Evolutionary conservation across 2,888 invertebrate genomes (phyloP), one percentile per base, ranked within the genome.

Genomic region (Ochropacha duplaris): DNA sequence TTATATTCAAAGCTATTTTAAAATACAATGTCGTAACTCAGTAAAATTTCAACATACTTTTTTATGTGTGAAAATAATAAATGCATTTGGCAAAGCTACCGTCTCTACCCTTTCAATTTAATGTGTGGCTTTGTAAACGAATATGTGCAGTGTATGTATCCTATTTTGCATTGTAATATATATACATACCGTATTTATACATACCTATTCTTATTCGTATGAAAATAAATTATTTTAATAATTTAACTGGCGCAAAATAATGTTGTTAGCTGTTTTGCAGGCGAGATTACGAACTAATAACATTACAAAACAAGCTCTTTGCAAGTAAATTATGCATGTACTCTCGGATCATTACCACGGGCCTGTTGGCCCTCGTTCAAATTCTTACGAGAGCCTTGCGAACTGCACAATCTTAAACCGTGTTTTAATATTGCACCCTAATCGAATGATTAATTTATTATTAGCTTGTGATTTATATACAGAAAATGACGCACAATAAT

Each of bases 231-330:
- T 87, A 83, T 89, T 87, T 92, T 86, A 90, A 90, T 91, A 92
- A 88, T 91, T 87, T 79, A 88, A 74, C 84, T 66, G 75, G 82
- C 74, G 78, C 77, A 82, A 86, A 90, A 87, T 90, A 88, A 91
- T 88, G 88, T 81, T 86, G 86, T 86, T 86, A 86, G 88, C 87
- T 84, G 86, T 88, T 87, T 83, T 83, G 86, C 86, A n/a, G 83
- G 79, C 89, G 87, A 91, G 90, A 92, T 92, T 92, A 90, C 90
- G 79, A 87, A 88, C 92, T 92, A 92, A 92, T 91, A 90, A 91
- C 89, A 90, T 92, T 88, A 91, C 90, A 88, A 87, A 91, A 89
- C 90, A 89, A 88, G 89, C 91, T 88, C 83, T 88, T 87, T 86
- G 88, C 81, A 79, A 83, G 81, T 92, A 90, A 92, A 92, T 92